These are phyloP conservation scores for Caenorhabditis becei DNA, from an alignment of 2,888 invertebrate species.

Conservation along the genomic window DNA sequence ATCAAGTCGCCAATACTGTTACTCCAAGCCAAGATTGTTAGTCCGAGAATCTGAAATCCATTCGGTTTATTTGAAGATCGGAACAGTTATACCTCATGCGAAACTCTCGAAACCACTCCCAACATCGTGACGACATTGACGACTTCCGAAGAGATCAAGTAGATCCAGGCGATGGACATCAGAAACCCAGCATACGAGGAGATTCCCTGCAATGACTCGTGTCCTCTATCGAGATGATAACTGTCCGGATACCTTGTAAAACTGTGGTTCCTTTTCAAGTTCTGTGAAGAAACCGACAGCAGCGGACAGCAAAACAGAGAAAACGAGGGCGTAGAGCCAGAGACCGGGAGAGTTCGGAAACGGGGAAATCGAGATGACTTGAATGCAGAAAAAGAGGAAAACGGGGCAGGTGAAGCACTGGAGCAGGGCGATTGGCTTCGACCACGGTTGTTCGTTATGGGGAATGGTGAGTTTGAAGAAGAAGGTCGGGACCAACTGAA, in stretches of 20 bases:
- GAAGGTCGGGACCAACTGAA: conserved; percentile 84
- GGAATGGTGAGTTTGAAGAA: conserved; percentile 85
- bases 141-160: conserved; percentile 86
- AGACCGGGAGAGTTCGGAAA: conserved; percentile 57
- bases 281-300: conserved; percentile 65
- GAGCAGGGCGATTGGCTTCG: conserved; percentile 84
- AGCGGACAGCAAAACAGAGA: conserved; percentile 63
- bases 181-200: conserved; percentile 84
- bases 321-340: conserved; percentile 62
- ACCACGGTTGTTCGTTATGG: conserved; percentile 85
- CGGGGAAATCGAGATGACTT: conserved; percentile 60
- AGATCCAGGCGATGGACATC: conserved; percentile 85
- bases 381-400: conserved; percentile 70
- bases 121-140: conserved; percentile 85
- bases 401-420: conserved; percentile 84
- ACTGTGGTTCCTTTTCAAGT: conserved; percentile 64
- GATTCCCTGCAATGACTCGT: conserved; percentile 60
- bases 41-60: conserved; percentile 84
- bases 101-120: conserved; percentile 84
- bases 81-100: conserved; percentile 66
- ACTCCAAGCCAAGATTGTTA: conserved; percentile 86
- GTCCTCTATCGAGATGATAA: too few species aligned
- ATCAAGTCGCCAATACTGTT: conserved; percentile 86
- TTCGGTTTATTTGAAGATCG: background rate
- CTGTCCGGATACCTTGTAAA: conserved; percentile 70